Conservation (phyloP, 1,140 invertebrate species). For the Diorhabda elongata region DNA sequence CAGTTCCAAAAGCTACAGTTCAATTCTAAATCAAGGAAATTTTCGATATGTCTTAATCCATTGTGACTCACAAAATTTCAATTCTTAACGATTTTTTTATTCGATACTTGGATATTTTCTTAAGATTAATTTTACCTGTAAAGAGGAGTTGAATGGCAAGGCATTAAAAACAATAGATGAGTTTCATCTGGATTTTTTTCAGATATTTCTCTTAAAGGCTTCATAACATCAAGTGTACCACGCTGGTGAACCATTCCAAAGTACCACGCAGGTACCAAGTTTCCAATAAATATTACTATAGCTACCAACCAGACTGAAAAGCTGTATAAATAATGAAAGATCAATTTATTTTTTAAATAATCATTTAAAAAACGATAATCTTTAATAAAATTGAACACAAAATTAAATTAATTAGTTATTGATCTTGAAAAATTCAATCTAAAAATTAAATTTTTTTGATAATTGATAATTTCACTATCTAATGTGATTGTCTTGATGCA, state of each 20-base stretch:
- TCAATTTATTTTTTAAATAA: no score
- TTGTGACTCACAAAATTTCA: no score
- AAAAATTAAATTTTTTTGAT: no score
- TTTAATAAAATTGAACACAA: no score
- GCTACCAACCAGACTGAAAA: slow-evolving; percentile 52
- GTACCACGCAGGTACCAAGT: slow-evolving; percentile 63
- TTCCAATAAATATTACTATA: slow-evolving; percentile 54
- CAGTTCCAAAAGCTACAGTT: no score
- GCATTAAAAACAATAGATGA: slow-evolving; percentile 82
- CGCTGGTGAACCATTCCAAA: slow-evolving; percentile 76
- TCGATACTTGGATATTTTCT: neutral
- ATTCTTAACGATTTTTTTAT: neutral
- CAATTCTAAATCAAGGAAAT: no score
- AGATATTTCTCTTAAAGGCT: slow-evolving; percentile 57
- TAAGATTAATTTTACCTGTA: slow-evolving; percentile 58
- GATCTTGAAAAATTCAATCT: slow-evolving; percentile 1
- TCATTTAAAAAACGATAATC: no score
- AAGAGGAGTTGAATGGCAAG: slow-evolving; percentile 87
- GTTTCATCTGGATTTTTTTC: slow-evolving; percentile 50
- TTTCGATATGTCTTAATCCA: no score
- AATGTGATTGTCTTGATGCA: no score
- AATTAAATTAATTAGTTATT: no score
- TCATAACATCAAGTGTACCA: slow-evolving; percentile 73
- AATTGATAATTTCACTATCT: no score
- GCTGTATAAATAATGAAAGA: neutral